Base-by-base conservation (phyloP, 1,140 invertebrate species). In the Augochlora pura region DNA sequence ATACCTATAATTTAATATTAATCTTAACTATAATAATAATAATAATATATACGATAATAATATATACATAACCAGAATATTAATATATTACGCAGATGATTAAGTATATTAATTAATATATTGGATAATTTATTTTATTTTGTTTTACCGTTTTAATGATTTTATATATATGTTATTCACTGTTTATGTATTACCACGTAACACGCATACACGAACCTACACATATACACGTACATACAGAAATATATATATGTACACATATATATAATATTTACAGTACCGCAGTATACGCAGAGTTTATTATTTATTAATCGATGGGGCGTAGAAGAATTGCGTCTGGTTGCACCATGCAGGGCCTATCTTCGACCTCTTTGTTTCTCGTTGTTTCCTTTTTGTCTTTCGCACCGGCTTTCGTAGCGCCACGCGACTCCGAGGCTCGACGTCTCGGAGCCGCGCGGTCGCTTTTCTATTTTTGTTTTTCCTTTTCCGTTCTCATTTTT, bases 111-210 rank as follows among this genome's bases (percentile, higher is more conserved):
- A 80, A 84, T 89, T 91, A 92, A 92, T 93, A 92, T 93, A 92
- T 92, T 89, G 86, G 85, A 91, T 92, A 90, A 91, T 90, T 91
- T 91, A 90, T 92, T 93, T 90, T 92, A 92, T 93, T 93, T 92
- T 92, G 91, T 93, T 92, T 93, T 93, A 92, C 91, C 89, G 91
- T 93, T 93, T 93, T 93, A 78, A 92, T 91, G 90, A 93, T 92
- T 92, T 92, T 93, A 92, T 91, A 90, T 91, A 92, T 88, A 91
- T 91, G 90, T 92, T 93, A 91, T 92, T 92, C 85, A 90, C 89
- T 92, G 90, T 91, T 92, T 91, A 86, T 84, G 74, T 87, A 87
- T 87, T 79, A 64, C 74, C 64, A 80, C 66, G 77, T 77, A 81
- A 54, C 9, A 88, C 65, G 21, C 77, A 70, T 75, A 87, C 76